Base-by-base conservation (phyloP, 2,888 invertebrate genomes). In the Mythimna loreyi region DNA sequence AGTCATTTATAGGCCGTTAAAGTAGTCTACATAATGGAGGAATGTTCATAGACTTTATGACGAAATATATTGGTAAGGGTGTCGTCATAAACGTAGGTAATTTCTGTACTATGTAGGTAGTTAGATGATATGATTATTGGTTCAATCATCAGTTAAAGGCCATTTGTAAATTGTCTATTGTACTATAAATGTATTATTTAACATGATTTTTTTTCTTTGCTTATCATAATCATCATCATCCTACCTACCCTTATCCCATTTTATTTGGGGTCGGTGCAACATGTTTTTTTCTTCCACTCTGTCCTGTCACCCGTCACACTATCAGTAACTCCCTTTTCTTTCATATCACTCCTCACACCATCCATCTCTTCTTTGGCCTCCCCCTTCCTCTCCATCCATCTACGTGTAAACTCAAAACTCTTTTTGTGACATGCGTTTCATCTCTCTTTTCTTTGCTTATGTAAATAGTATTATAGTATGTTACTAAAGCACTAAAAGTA, bases 111-210 rank as follows among this genome's bases (percentile, higher is more conserved):
- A 30, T 52, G n/a, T 45, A 45, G 55, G 30, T 21, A n/a, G 28
- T 7, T 21, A 2, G 25, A 40, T 58, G 8, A 72, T n/a, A 25
- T 4, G 47, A 55, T 59, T 47, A 49, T 19, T 28, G 11, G 25
- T 56, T 33, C 53, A 59, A 55, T 47, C 25, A 55, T 30, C 25
- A 25, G 25, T 43, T 56, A 55, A 33, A 25, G 2, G 13, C 21
- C 19, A 28, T 40, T 23, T 23, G 19, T 9, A 13, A 63, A n/a
- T 52, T 50, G 40, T 13, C 21, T 40, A 63, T 25, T 6, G 7
- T 23, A 70, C n/a, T 47, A 4, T n/a, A 30, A 8, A 30, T 53
- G n/a, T 47, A 53, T 53, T 53, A 60, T 45, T 36, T 69, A 69
- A 68, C 45, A 57, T 4, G 49, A 40, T 53, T 68, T 23, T 19